Evolutionary conservation across 2,113 vertebrate species (phyloP), one percentile per base, ranked within the genome.

Genomic region (Cepphus grylle): DNA sequence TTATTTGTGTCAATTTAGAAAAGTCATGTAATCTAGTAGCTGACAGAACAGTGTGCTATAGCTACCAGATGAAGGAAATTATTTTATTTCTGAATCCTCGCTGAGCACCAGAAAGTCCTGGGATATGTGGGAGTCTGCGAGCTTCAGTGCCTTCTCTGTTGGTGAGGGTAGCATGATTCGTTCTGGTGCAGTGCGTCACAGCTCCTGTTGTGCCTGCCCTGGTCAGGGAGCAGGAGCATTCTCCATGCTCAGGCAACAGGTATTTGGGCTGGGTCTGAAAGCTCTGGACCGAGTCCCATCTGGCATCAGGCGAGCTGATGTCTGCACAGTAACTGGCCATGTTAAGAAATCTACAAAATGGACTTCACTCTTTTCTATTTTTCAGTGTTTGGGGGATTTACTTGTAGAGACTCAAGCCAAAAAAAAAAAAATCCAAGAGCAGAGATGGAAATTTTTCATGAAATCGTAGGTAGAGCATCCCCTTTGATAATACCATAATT

Each of bases 391-490:
- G 55, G 34, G 25, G 27, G 32, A 49, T 93, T 94, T 90, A 71
- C 34, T 76, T 1, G 1, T 61, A 81, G 38, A 84, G 7, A 21
- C 45, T 26, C 19, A 67, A 82, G 50, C 11, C 29, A 55, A 85
- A 92, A 42, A 30, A 47, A 62, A 67, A 47, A 29, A 81, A 59
- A 10, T 47, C 9, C 38, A 67, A 63, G 50, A 93, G 29, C 61
- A 78, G 34, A 72, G 73, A 76, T 85, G n/a, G 30, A 70, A 82
- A 50, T 50, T 95, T 86, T 87, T 73, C 38, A 38, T 85, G 34
- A 45, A 84, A 59, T 38, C 81, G 56, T 61, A 71, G 85, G 65
- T 45, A 84, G 63, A 90, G 11, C 74, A 63, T 66, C 32, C 19
- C n/a, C 58, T 96, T 93, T 82, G 42, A 59, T 76, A 94, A 73